Evolutionary conservation across 53 echinoderm and acorn worm species (phyloP).

Genomic region (Antedon mediterranea): DNA sequence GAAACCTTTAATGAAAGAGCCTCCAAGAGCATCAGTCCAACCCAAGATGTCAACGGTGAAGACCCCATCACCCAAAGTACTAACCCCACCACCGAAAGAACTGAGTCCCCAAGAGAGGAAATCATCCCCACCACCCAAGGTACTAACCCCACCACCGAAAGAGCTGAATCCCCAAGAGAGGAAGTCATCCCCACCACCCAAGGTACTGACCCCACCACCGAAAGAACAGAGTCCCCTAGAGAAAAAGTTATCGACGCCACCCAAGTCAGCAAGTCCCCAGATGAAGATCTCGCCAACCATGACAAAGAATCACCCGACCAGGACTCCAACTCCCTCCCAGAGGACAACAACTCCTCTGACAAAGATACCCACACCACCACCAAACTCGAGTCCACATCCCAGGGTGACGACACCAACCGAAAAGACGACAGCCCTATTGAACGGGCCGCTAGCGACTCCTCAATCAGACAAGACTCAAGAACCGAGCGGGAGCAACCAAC

Average conservation of each 20-base stretch:
- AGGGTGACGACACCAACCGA: background rate
- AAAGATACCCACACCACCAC: background rate
- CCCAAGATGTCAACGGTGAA: background rate
- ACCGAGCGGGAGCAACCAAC: background rate
- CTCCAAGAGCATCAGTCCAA: background rate
- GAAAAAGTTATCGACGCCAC: no score
- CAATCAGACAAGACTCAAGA: background rate
- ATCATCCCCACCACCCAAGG: background rate
- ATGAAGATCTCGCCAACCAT: background rate
- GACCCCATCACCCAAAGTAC: background rate
- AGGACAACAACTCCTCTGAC: background rate
- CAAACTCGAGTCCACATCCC: background rate
- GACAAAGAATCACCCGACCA: background rate
- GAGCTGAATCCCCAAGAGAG: no score
- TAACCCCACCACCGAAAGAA: background rate
- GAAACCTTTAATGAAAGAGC: background rate
- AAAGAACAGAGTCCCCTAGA: no score
- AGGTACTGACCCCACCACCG: background rate
- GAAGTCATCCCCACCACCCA: no score
- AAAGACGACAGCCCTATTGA: background rate
- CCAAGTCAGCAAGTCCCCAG: no score
- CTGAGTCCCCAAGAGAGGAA: background rate
- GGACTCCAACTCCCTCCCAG: background rate
- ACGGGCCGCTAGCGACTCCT: background rate
- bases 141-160: background rate